Percentiles rank a stretch among this genome's conserved stretches.
These are phyloP conservation scores for Tupiocoris notatus DNA, from an alignment of 2,888 invertebrate genomes.

Conservation along the genomic window DNA sequence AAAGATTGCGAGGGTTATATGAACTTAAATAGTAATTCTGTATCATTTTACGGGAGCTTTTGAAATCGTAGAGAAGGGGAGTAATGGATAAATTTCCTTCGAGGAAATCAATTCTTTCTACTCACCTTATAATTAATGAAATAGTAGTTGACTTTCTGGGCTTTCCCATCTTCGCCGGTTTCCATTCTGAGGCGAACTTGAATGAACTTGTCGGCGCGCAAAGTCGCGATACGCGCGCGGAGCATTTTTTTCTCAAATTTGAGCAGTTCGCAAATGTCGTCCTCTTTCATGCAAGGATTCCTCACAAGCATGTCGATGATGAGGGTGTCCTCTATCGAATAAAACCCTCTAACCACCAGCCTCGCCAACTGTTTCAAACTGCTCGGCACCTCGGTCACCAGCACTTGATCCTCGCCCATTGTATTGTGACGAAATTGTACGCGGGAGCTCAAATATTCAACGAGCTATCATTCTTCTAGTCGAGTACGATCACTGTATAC, in stretches of 20 bases:
- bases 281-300: conserved; percentile 94
- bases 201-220: conserved; percentile 90
- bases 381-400: conserved; percentile 89
- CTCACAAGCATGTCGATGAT: conserved; percentile 94
- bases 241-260: conserved; percentile 94
- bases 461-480: too few relatives aligned
- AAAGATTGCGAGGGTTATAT: too few relatives aligned
- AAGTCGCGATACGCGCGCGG: conserved; percentile 77
- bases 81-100: too few relatives aligned
- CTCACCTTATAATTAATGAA: conserved; percentile 88
- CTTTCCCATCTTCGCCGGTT: conserved; percentile 90
- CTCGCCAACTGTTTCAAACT: conserved; percentile 88
- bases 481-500: too few relatives aligned
- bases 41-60: too few relatives aligned
- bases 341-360: conserved; percentile 89
- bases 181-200: conserved; percentile 92
- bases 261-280: conserved; percentile 83
- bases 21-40: too few relatives aligned
- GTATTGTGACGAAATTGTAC: too few relatives aligned
- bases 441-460: too few relatives aligned
- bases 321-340: conserved; percentile 87
- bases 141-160: conserved; percentile 94
- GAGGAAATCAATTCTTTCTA: too few relatives aligned
- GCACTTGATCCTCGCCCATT: conserved; percentile 63
- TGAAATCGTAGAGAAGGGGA: too few relatives aligned